Base-by-base conservation (phyloP, 2,888 invertebrate species). In the Emesis castigata region DNA sequence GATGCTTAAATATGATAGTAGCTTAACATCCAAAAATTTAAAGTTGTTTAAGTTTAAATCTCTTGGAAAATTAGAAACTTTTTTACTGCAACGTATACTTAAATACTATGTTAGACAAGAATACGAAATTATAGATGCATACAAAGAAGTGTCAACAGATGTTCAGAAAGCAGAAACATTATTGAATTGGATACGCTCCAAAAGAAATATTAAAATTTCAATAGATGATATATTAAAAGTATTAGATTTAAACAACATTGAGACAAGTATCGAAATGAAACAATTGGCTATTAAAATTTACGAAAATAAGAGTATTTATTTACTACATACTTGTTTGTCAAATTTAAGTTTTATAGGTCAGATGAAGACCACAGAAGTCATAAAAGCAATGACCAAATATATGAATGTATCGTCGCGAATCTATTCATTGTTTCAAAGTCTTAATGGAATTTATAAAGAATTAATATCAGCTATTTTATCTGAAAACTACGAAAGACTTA, bases 361-460 rank as follows among this genome's bases (percentile, higher is more conserved):
- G 14, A 48, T 18, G 16, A 22, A 6, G 11, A 44, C 61, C 8
- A 6, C 14, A 34, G 7, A 62, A 26, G 48, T 44, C 2, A 44
- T 71, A 3, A 62, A 22, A 9, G 34, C 22, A 16, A 71, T 71
- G 71, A 62, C 29, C 8, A 62, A 71, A 44, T 71, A 31, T 71
- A 2, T 26, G 14, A 7, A 64, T 34, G 44, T 71, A 62, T 71
- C 71, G 16, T 26, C 62, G 9, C 26, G 29, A 29, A 44, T 71
- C 6, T 71, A 48, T 34, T n/a, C 44, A 16, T 18, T 71, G 29
- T 62, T 71, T 16, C 6, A 48, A 26, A 7, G 18, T 8, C 44
- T 71, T 1, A 26, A 71, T 44, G 29, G 14, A 64, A 11, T 11
- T 29, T 71, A 71, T 18, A 48, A 11, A n/a, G 14, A 44, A 44